Evolutionary conservation across 92 coral and sea anemone species (phyloP).

Genomic region (Nematostella vectensis): DNA sequence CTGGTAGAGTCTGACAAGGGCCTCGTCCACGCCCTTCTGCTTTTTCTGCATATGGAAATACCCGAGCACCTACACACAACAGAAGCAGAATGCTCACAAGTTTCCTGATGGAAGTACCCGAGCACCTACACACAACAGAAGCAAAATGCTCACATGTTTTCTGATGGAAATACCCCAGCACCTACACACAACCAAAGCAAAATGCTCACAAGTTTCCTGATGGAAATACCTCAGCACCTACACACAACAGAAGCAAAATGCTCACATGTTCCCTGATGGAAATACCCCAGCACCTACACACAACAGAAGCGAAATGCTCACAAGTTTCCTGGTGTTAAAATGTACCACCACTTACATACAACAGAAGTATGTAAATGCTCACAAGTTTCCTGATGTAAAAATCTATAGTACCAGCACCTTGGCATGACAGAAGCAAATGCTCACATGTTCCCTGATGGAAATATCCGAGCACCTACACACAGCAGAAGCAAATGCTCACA

Average conservation of each 20-base stretch:
- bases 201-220: neutral
- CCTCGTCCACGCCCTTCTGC: slow-evolving; percentile 89
- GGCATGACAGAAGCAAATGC: too few relatives aligned
- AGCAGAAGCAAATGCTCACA: neutral
- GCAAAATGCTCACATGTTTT: neutral
- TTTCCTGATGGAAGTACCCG: slow-evolving; percentile 49
- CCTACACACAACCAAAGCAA: slow-evolving; percentile 37
- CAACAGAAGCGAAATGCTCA: neutral
- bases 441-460: too few relatives aligned
- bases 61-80: slow-evolving; percentile 48
- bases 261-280: slow-evolving; percentile 20
- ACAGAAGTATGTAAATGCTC: slow-evolving; percentile 62
- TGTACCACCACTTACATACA: slow-evolving; percentile 55
- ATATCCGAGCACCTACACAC: slow-evolving; percentile 60
- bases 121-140: slow-evolving; percentile 47
- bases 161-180: slow-evolving; percentile 64
- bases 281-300: slow-evolving; percentile 62
- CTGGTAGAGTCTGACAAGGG: slow-evolving; percentile 72
- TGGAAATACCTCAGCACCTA: slow-evolving; percentile 81
- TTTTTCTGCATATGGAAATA: slow-evolving; percentile 91
- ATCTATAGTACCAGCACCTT: slow-evolving; percentile 79
- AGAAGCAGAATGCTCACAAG: neutral
- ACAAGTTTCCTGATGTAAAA: too few relatives aligned
- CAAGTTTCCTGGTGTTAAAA: slow-evolving; percentile 30
- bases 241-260: neutral